phyloP scores from a whole-genome alignment of 2,797 vertebrate species.

The Cryptoblepharus egeriae region DNA sequence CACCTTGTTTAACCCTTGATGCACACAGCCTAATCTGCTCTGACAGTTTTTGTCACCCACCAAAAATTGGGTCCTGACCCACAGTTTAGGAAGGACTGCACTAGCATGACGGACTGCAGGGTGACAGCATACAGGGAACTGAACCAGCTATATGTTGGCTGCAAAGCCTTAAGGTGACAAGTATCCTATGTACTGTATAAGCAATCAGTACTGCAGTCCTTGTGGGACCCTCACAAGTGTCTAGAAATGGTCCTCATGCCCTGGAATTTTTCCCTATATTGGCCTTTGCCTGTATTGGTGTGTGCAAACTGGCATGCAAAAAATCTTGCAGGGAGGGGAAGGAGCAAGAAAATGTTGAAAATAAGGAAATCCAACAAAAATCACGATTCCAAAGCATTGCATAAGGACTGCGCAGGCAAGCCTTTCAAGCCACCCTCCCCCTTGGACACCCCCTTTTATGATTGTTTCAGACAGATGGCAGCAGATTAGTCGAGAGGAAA shows the following conservation, averaged over 20 bases:
- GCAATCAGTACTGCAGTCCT: neutral
- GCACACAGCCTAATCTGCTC: too few species aligned
- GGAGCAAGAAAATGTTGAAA: neutral
- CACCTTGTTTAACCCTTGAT: too few species aligned
- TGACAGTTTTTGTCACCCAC: too few species aligned
- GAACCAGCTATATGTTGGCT: neutral
- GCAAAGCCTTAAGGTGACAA: neutral
- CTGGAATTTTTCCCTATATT: neutral
- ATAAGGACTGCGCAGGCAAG: neutral
- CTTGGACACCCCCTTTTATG: too few species aligned
- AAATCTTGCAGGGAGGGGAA: neutral
- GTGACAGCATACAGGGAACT: neutral
- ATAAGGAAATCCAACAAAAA: neutral
- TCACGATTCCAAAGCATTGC: neutral
- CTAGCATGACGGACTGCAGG: too few species aligned
- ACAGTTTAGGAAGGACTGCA: too few species aligned
- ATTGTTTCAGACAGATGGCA: conserved; percentile 8
- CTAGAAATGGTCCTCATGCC: neutral
- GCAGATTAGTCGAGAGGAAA: conserved; percentile 10
- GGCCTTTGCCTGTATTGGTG: neutral
- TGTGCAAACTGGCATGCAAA: neutral
- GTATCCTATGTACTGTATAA: neutral
- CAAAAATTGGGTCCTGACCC: too few species aligned
- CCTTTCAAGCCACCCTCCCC: neutral
- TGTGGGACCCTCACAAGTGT: neutral